Evolutionary conservation across 2,888 invertebrate genomes (phyloP).

Genomic region (Nymphalis c-album): DNA sequence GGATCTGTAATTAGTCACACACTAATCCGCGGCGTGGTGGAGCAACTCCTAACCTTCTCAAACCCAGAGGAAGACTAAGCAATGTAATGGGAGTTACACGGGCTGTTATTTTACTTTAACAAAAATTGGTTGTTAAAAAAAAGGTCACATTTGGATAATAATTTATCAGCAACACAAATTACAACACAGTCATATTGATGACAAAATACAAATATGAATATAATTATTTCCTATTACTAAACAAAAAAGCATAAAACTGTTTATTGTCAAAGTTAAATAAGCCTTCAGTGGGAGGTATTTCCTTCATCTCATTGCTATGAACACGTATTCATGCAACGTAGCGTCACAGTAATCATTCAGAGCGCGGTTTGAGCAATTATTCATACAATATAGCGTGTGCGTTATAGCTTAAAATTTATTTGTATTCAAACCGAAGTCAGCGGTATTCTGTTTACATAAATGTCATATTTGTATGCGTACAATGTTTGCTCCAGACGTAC

Average conservation of each 20-base stretch:
- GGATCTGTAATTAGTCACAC: no score
- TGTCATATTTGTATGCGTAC: background rate
- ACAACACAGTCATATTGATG: no score
- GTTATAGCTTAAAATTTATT: background rate
- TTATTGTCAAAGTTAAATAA: conserved; percentile 6
- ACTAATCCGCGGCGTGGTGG: no score
- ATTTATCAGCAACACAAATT: background rate
- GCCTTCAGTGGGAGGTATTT: background rate
- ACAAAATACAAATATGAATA: background rate
- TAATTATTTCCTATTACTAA: background rate
- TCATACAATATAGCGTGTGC: conserved; percentile 5
- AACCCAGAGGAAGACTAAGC: no score
- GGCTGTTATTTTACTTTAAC: no score
- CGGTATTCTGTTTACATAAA: background rate
- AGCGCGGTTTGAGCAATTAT: conserved; percentile 23
- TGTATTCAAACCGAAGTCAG: background rate
- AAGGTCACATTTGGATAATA: no score
- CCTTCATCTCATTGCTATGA: conserved; percentile 9
- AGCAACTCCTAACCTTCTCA: no score
- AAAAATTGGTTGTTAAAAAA: no score
- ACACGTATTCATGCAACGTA: conserved; percentile 13
- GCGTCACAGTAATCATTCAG: conserved; percentile 18
- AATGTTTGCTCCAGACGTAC: background rate
- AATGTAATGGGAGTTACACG: no score
- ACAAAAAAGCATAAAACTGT: background rate